phyloP scores from a whole-genome alignment of 2,797 vertebrate species.

The Natrix natrix region DNA sequence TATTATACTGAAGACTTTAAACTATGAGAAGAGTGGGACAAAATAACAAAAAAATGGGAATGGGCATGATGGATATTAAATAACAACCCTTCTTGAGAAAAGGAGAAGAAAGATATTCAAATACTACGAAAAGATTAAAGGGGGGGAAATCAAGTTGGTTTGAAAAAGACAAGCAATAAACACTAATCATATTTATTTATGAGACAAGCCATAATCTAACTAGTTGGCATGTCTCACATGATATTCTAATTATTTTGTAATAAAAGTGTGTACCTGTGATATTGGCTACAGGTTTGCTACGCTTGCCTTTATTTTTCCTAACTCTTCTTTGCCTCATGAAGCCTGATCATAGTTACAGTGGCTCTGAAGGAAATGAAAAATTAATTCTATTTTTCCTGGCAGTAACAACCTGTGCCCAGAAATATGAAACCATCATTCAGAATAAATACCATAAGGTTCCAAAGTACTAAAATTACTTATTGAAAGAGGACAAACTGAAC shows the following conservation, averaged over 20 bases:
- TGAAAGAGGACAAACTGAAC: conserved; percentile 74
- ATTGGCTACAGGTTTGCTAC: conserved; percentile 21
- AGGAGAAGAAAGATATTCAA: background rate
- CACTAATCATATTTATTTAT: background rate
- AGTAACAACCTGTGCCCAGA: conserved; percentile 74
- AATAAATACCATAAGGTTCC: conserved; percentile 70
- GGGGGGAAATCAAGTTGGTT: background rate
- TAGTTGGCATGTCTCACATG: background rate
- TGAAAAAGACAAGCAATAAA: background rate
- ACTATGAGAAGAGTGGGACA: background rate
- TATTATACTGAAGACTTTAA: background rate
- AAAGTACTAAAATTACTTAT: conserved; percentile 69
- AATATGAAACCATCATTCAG: conserved; percentile 74
- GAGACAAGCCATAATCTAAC: conserved; percentile 19
- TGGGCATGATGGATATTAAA: background rate
- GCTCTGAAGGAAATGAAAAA: conserved; percentile 68
- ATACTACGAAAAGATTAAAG: background rate
- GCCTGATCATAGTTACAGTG: conserved; percentile 59
- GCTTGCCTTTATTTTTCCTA: conserved; percentile 38
- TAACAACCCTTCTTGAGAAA: background rate
- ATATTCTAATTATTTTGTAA: conserved; percentile 13
- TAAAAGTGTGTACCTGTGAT: conserved; percentile 16
- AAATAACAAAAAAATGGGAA: background rate
- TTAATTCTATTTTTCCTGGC: conserved; percentile 76
- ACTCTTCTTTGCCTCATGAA: conserved; percentile 45